Conservation (phyloP, 1,140 invertebrate genomes). For the Aphis gossypii region DNA sequence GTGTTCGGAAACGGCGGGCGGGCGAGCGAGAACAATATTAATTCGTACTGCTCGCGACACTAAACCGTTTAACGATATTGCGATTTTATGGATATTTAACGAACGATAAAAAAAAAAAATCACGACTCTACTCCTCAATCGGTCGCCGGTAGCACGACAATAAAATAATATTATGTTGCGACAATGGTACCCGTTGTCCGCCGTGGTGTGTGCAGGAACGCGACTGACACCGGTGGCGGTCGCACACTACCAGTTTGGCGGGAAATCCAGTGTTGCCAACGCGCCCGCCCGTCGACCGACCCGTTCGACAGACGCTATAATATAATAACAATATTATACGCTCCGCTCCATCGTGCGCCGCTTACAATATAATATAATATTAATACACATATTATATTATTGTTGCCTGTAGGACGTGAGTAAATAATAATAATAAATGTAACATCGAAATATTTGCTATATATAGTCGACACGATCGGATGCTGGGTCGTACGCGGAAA, state of each 20-base stretch:
- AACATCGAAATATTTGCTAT: not conserved
- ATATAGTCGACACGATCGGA: not conserved
- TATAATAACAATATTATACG: not conserved
- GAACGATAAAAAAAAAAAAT: not conserved
- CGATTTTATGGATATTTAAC: not conserved
- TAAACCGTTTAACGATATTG: not conserved
- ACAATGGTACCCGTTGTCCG: no score
- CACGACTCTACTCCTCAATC: not conserved
- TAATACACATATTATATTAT: not conserved
- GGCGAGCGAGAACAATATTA: not conserved
- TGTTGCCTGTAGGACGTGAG: not conserved
- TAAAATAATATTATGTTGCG: not conserved
- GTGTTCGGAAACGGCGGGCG: not conserved
- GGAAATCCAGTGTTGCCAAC: conserved; percentile 52
- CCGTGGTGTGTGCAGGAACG: not conserved
- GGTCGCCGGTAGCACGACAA: not conserved
- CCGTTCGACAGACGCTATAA: not conserved
- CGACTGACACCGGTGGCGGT: not conserved
- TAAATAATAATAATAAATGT: not conserved
- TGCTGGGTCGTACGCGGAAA: not conserved
- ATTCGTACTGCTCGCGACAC: not conserved
- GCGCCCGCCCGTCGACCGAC: not conserved
- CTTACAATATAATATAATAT: not conserved
- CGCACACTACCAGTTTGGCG: conserved; percentile 46
- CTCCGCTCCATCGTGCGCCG: not conserved